phyloP scores from a whole-genome alignment of 2,888 invertebrate species.

The Chouioia cunea region DNA sequence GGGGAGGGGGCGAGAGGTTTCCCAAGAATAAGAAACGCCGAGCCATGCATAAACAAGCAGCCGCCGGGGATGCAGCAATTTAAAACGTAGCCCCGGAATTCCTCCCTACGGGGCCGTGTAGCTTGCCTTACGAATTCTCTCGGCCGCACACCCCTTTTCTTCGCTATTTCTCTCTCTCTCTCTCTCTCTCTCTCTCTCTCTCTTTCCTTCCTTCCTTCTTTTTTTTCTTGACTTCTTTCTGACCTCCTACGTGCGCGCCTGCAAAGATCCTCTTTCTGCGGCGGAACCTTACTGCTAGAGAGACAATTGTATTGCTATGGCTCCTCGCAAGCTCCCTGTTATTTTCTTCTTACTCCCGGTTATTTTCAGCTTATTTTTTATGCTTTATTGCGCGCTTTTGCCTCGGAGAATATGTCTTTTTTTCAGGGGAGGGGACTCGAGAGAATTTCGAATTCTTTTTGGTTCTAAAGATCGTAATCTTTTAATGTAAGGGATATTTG shows the following conservation, averaged over 20 bases:
- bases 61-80: conserved; percentile 68
- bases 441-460: too few species aligned
- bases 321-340: too few species aligned
- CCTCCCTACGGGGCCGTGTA: conserved; percentile 68
- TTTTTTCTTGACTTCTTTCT: conserved; percentile 13
- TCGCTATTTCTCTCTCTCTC: conserved; percentile 38
- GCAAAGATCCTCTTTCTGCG: too few species aligned
- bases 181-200: conserved; percentile 13
- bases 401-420: too few species aligned
- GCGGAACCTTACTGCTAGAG: background rate
- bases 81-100: conserved; percentile 69
- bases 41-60: conserved; percentile 69
- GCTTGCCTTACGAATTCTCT: conserved; percentile 68
- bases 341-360: too few species aligned
- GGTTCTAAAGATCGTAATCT: too few species aligned
- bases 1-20: conserved; percentile 48
- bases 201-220: conserved; percentile 5
- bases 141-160: conserved; percentile 47
- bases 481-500: too few species aligned
- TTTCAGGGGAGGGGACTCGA: too few species aligned
- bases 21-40: conserved; percentile 69
- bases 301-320: background rate
- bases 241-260: background rate
- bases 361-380: too few species aligned
- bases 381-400: too few species aligned